Conservation (phyloP, 2,113 vertebrate species). For the Tyto alba region DNA sequence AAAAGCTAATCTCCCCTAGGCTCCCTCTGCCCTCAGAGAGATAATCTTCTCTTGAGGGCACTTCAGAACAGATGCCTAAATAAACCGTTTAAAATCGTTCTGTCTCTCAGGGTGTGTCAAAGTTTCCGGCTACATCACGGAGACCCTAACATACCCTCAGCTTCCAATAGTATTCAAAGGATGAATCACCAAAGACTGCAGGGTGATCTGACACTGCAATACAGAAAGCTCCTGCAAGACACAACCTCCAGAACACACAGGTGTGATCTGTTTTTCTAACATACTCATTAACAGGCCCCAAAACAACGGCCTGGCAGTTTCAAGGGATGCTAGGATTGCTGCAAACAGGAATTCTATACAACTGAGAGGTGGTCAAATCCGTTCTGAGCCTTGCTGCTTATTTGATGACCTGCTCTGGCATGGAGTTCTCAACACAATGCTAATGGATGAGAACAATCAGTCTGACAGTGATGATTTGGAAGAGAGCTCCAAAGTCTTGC, state of each 20-base stretch:
- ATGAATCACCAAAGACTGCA: neutral
- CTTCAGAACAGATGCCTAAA: constrained; percentile 16
- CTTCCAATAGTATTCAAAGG: neutral
- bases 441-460: constrained; percentile 35
- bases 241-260: neutral
- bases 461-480: constrained; percentile 17
- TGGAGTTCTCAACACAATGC: neutral
- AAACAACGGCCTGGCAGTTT: neutral
- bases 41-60: constrained; percentile 13
- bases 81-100: neutral
- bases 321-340: neutral
- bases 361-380: neutral
- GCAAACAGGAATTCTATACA: neutral
- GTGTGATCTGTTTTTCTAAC: neutral
- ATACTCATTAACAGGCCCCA: neutral
- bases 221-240: neutral
- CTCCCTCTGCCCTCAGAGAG: constrained; percentile 9
- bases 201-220: neutral
- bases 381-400: neutral
- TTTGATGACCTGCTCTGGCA: neutral
- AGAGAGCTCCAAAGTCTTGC: constrained; percentile 2
- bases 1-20: constrained; percentile 11
- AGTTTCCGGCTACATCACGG: neutral
- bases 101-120: neutral
- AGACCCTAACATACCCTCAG: neutral